Evolutionary conservation across 2,888 invertebrate genomes (phyloP).

Genomic region (Hydriomena furcata): DNA sequence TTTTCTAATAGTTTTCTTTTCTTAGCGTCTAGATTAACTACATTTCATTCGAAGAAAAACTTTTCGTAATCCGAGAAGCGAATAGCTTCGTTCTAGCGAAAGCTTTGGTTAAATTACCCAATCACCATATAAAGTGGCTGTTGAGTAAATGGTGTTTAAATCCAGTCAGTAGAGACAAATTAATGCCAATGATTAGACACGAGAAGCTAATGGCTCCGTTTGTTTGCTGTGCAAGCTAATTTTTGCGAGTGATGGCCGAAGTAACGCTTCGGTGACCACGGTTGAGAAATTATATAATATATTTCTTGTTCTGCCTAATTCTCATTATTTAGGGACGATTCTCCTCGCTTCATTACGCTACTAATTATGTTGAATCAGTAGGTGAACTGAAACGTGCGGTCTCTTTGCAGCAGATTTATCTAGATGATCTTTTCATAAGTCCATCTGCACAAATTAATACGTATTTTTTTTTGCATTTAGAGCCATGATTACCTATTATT

Average conservation of each 20-base stretch:
- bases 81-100: slow-evolving; percentile 52
- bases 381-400: too few relatives aligned
- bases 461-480: too few relatives aligned
- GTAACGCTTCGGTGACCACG: slow-evolving; percentile 3
- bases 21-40: slow-evolving; percentile 18
- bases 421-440: too few relatives aligned
- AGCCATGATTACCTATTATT: too few relatives aligned
- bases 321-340: too few relatives aligned
- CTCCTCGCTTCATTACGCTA: too few relatives aligned
- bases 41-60: slow-evolving; percentile 27
- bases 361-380: too few relatives aligned
- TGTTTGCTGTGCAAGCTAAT: slow-evolving; percentile 45
- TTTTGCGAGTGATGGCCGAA: slow-evolving; percentile 30
- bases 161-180: slow-evolving; percentile 61
- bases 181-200: slow-evolving; percentile 60
- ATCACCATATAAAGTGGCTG: slow-evolving; percentile 72
- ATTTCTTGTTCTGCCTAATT: too few relatives aligned
- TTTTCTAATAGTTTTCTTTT: slow-evolving; percentile 19
- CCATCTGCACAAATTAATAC: too few relatives aligned
- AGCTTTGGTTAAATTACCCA: slow-evolving; percentile 65
- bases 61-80: slow-evolving; percentile 47
- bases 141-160: slow-evolving; percentile 59
- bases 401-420: too few relatives aligned
- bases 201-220: slow-evolving; percentile 47
- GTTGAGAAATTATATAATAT: not conserved